Evolutionary conservation across 2,888 invertebrate genomes (phyloP).

Genomic region (Helleia helle): DNA sequence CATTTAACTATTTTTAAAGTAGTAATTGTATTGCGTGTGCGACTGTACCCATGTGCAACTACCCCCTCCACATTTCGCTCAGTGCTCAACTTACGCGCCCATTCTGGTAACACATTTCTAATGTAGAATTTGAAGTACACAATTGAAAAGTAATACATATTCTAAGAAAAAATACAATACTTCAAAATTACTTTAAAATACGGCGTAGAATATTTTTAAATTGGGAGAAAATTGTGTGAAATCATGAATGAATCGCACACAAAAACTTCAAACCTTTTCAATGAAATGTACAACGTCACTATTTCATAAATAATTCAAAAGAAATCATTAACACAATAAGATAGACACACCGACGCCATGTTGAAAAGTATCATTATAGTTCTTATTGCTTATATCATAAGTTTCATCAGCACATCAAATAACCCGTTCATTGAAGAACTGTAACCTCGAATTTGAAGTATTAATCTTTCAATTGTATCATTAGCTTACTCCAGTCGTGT

Average conservation of each 20-base stretch:
- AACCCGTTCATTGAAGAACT: conserved; percentile 41
- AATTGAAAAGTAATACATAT: neutral
- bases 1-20: too few relatives aligned
- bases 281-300: conserved; percentile 7
- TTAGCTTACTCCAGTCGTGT: conserved; percentile 50
- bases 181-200: conserved; percentile 24
- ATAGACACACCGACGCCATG: conserved; percentile 46
- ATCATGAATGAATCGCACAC: conserved; percentile 37
- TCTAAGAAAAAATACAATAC: conserved; percentile 13
- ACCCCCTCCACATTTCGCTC: too few relatives aligned
- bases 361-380: conserved; percentile 1
- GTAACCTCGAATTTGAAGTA: conserved; percentile 39
- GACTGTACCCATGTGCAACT: too few relatives aligned
- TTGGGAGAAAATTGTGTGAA: conserved; percentile 36
- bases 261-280: conserved; percentile 15
- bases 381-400: neutral
- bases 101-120: too few relatives aligned
- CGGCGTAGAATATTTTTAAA: conserved; percentile 34
- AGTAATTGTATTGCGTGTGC: too few relatives aligned
- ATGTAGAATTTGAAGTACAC: too few relatives aligned
- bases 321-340: conserved; percentile 29
- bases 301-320: conserved; percentile 17
- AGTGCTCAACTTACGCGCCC: too few relatives aligned
- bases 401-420: neutral
- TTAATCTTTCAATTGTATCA: conserved; percentile 69